A percentile compares a stretch with the other conserved stretches of the same genome.
These are phyloP conservation scores for Parascotia fuliginaria DNA, from an alignment of 2,888 invertebrate genomes.

Conservation along the genomic window DNA sequence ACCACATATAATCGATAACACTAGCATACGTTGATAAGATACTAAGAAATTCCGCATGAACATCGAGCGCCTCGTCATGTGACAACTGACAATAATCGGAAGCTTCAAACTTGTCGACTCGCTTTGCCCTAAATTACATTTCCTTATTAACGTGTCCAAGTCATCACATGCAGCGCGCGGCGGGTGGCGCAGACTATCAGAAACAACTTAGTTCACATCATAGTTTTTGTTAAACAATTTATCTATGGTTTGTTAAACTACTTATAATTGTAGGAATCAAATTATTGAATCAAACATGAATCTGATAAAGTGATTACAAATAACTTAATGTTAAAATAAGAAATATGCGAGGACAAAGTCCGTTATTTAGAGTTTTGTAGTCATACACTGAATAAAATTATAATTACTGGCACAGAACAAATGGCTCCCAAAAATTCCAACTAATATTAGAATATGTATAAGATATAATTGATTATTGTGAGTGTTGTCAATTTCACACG, in stretches of 20 bases:
- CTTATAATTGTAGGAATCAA: too few species aligned
- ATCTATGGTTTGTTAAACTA: too few species aligned
- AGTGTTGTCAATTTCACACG: conserved; percentile 16
- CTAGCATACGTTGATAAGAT: conserved; percentile 35
- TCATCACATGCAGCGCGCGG: conserved; percentile 27
- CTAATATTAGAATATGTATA: neutral
- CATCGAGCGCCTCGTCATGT: neutral
- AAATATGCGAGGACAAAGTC: neutral
- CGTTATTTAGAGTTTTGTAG: neutral
- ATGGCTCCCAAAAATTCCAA: neutral
- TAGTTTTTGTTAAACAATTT: too few species aligned
- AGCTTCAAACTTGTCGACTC: conserved; percentile 40
- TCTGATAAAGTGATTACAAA: too few species aligned
- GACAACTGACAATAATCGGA: conserved; percentile 7
- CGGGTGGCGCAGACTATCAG: conserved; percentile 2
- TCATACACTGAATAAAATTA: neutral
- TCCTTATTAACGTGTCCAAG: conserved; percentile 61
- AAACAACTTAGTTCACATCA: conserved; percentile 17
- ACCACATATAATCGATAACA: conserved; percentile 28
- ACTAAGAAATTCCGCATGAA: neutral
- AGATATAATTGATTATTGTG: neutral
- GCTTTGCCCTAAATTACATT: conserved; percentile 61
- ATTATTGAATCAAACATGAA: too few species aligned
- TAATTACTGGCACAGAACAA: neutral
- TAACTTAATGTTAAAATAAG: too few species aligned